Evolutionary conservation across 92 coral and sea anemone genomes (phyloP).

Genomic region (Virgularia gustaviana): DNA sequence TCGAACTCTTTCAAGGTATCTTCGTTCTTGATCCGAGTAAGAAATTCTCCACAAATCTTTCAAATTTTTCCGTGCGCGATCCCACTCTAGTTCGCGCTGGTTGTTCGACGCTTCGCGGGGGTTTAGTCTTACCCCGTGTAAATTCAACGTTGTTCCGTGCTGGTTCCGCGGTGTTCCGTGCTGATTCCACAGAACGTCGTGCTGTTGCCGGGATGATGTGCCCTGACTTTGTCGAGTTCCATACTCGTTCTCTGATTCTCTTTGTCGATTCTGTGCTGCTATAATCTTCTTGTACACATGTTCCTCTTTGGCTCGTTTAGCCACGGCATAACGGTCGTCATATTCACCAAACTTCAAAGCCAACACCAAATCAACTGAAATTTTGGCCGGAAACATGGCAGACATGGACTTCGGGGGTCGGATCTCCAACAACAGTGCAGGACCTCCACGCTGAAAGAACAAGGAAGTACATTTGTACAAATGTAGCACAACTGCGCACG

Average conservation of each 20-base stretch:
- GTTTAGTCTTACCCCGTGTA: too few relatives aligned
- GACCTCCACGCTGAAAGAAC: constrained; percentile 25
- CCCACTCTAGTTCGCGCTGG: background rate
- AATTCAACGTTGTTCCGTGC: too few relatives aligned
- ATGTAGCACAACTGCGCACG: too few relatives aligned
- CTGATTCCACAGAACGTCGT: too few relatives aligned
- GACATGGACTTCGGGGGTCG: background rate
- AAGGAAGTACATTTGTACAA: too few relatives aligned
- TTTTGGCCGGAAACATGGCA: background rate
- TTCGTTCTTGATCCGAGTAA: constrained; percentile 16
- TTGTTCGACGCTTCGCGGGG: too few relatives aligned
- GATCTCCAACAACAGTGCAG: constrained; percentile 24
- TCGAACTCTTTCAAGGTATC: constrained; percentile 11
- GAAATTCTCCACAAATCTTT: constrained; percentile 34
- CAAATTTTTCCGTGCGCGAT: background rate
- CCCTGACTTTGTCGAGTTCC: background rate
- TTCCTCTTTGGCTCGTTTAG: constrained; percentile 12
- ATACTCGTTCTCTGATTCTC: background rate
- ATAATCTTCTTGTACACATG: background rate
- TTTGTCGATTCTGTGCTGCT: background rate
- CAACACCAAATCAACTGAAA: constrained; percentile 26
- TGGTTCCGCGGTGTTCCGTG: too few relatives aligned
- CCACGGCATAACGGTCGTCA: constrained; percentile 31
- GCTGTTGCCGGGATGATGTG: too few relatives aligned
- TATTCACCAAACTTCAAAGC: constrained; percentile 4